Conservation (phyloP, 1,140 invertebrate species). For the Apis laboriosa region DNA sequence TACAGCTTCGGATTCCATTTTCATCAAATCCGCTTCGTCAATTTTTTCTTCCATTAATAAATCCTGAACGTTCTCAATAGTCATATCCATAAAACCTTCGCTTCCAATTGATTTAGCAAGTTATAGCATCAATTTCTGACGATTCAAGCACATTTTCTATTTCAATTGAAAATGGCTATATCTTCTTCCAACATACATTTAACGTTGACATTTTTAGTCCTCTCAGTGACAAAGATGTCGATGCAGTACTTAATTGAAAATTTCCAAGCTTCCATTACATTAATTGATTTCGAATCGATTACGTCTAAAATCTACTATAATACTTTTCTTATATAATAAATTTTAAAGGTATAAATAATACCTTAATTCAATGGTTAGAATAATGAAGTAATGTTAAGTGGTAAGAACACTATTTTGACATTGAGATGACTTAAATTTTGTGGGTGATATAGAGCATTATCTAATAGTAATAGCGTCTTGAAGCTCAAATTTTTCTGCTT, state of each 20-base stretch:
- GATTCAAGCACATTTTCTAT: neutral
- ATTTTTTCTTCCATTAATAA: no score
- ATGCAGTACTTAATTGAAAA: neutral
- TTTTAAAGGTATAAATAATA: no score
- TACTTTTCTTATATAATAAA: slow-evolving; percentile 55
- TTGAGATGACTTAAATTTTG: slow-evolving; percentile 52
- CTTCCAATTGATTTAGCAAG: no score
- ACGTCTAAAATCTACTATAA: slow-evolving; percentile 10
- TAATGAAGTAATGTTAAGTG: slow-evolving; percentile 78
- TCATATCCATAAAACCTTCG: no score
- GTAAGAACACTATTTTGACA: slow-evolving; percentile 75
- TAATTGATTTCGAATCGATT: neutral
- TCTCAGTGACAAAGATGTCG: neutral
- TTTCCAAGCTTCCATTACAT: neutral
- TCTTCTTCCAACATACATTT: neutral
- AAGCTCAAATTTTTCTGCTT: no score
- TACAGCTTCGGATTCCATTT: no score
- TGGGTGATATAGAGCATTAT: neutral
- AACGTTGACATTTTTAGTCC: slow-evolving; percentile 28
- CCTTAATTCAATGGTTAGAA: slow-evolving; percentile 79
- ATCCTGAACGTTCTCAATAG: no score
- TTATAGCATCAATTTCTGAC: no score
- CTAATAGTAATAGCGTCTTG: no score
- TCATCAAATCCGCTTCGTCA: no score
- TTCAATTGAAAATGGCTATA: no score